Evolutionary conservation across 2,797 vertebrate species (phyloP).

Genomic region (Phalanger gymnotis): DNA sequence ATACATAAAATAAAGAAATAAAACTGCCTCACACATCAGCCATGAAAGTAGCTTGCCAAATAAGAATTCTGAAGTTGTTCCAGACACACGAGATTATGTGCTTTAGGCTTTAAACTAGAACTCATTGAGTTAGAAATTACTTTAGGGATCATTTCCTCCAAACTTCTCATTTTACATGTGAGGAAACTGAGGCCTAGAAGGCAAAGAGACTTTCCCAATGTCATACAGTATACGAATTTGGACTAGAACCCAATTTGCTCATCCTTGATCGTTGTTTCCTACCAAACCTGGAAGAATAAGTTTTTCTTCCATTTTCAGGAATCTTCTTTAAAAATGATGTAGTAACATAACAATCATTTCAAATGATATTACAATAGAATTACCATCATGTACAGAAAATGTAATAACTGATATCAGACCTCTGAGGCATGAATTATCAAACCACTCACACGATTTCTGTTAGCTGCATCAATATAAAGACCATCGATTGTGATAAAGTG

Average conservation of each 20-base stretch:
- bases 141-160: not conserved
- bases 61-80: not conserved
- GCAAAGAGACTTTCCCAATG: not conserved
- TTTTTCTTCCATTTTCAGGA: not conserved
- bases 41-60: not conserved
- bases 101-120: not conserved
- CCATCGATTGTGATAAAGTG: not conserved
- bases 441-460: not conserved
- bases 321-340: not conserved
- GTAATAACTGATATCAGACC: not conserved
- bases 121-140: not conserved
- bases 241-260: not conserved
- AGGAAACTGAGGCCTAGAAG: not conserved
- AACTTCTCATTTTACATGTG: not conserved
- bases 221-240: not conserved
- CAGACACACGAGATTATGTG: not conserved
- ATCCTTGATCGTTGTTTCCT: not conserved
- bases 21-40: not conserved
- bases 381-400: not conserved
- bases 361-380: not conserved
- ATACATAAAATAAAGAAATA: not conserved
- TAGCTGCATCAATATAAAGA: not conserved
- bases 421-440: not conserved
- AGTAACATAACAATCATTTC: not conserved
- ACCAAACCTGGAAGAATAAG: not conserved